phyloP scores from a whole-genome alignment of 64 coral and sea anemone genomes.

The Acropora yongei region DNA sequence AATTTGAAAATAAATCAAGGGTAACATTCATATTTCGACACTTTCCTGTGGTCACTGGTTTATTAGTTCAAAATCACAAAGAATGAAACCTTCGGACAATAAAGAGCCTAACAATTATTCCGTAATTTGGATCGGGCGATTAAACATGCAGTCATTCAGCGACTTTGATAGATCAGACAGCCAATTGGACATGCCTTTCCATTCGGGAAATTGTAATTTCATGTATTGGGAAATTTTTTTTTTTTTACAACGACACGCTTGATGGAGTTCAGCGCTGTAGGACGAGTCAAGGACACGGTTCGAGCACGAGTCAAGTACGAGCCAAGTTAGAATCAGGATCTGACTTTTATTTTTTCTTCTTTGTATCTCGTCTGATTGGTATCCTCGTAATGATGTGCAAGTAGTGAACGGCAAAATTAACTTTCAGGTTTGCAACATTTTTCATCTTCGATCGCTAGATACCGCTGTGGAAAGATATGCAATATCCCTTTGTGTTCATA shows the following conservation, averaged over 20 bases:
- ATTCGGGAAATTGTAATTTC: not conserved
- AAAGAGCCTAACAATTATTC: not conserved
- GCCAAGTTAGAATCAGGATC: not conserved
- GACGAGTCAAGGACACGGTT: not conserved
- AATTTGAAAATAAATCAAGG: not conserved
- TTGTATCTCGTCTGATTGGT: not conserved
- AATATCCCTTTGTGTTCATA: no score
- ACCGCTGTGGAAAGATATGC: conserved; percentile 2
- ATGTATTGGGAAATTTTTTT: not conserved
- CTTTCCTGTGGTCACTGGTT: not conserved
- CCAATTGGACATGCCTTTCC: not conserved
- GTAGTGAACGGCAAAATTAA: not conserved
- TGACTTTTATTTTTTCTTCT: not conserved
- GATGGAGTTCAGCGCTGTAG: not conserved
- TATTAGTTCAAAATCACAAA: not conserved
- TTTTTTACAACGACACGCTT: no score
- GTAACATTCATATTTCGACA: not conserved
- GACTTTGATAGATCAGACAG: not conserved
- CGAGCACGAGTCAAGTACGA: not conserved
- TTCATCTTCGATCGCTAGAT: not conserved
- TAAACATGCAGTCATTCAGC: not conserved
- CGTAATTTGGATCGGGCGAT: not conserved
- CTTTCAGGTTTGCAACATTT: conserved; percentile 10
- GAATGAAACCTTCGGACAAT: not conserved
- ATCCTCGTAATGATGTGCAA: not conserved